Base-by-base conservation (phyloP, 2,113 vertebrate species). In the Felis chaus region DNA sequence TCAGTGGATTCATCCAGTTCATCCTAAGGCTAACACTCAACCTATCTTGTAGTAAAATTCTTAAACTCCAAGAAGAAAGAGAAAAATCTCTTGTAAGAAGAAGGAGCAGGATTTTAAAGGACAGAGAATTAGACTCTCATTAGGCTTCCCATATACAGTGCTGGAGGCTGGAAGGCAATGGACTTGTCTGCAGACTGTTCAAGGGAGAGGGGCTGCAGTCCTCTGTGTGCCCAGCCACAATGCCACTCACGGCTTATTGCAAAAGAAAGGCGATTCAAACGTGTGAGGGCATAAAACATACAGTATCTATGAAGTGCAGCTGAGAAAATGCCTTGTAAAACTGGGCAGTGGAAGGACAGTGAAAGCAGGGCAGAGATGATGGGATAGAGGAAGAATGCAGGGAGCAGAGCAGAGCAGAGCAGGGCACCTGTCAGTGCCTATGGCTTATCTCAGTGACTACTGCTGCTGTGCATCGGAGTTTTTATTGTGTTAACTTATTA, bases 11-110 rank as follows among this genome's bases (percentile, higher is more conserved):
- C 57, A 16, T 63, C 7, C 6, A 74, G 74, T 41, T 63, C 61
- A 69, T 9, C 21, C 5, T 3, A 45, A 95, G 41, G 61, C 41
- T n/a, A 55, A 5, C n/a, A 76, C 41, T 41, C n/a, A 39, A 23
- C 11, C 33, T 88, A 4, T 71, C 74, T 69, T 66, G 31, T 61
- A 23, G 18, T 57, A 69, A 57, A 87, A 48, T 83, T 65, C n/a
- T 39, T 31, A 31, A 82, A 79, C 82, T 88, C 61, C 1, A 36
- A 88, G 92, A 81, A 92, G 81, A 85, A 86, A 36, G 65, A 85
- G 53, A 71, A 78, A 86, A 48, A 48, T 50, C 18, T 65, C 73
- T 84, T 71, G 1, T 61, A 57, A 31, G 63, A 65, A 85, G 73
- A 82, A 93, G 69, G 57, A 80, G 74, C 4, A 73, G 41, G 41